Evolutionary conservation across 2,888 invertebrate genomes (phyloP).

Genomic region (Melieria picta): DNA sequence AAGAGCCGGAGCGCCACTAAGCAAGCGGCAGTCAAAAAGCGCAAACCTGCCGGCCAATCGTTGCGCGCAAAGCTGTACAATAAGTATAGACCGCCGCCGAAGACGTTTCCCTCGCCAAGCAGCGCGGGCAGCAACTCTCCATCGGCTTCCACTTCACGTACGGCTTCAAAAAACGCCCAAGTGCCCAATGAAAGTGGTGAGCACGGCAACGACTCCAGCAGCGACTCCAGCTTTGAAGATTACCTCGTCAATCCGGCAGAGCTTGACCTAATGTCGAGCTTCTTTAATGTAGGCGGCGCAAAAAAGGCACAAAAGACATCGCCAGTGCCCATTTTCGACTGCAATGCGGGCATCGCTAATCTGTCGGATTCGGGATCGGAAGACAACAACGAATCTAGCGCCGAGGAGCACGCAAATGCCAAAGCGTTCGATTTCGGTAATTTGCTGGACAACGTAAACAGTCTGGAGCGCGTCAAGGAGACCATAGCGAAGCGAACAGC

Average conservation of each 20-base stretch:
- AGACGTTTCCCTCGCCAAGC: slow-evolving; percentile 53
- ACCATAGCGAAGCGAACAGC: slow-evolving; percentile 53
- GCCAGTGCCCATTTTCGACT: slow-evolving; percentile 60
- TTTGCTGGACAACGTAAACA: slow-evolving; percentile 71
- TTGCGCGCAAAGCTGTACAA: slow-evolving; percentile 59
- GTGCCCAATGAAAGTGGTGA: slow-evolving; percentile 57
- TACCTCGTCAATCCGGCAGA: slow-evolving; percentile 69
- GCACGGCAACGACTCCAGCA: slow-evolving; percentile 44
- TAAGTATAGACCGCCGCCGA: slow-evolving; percentile 60
- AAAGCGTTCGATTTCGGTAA: slow-evolving; percentile 64
- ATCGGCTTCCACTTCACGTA: slow-evolving; percentile 52
- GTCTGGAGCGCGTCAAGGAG: slow-evolving; percentile 72
- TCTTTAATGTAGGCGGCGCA: slow-evolving; percentile 64
- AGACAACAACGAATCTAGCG: slow-evolving; percentile 52
- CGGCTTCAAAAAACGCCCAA: slow-evolving; percentile 59
- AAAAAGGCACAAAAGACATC: slow-evolving; percentile 38
- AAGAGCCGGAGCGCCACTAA: slow-evolving; percentile 42
- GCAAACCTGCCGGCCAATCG: slow-evolving; percentile 54
- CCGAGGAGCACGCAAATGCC: slow-evolving; percentile 46
- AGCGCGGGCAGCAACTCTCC: slow-evolving; percentile 51
- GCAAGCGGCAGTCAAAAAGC: slow-evolving; percentile 54
- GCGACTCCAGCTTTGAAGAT: slow-evolving; percentile 67
- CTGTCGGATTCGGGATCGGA: slow-evolving; percentile 61
- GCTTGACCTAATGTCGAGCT: slow-evolving; percentile 69
- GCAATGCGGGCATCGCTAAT: slow-evolving; percentile 59